These are phyloP conservation scores for Palythoa grandiflora DNA, from an alignment of 92 coral and sea anemone genomes.

Conservation along the genomic window DNA sequence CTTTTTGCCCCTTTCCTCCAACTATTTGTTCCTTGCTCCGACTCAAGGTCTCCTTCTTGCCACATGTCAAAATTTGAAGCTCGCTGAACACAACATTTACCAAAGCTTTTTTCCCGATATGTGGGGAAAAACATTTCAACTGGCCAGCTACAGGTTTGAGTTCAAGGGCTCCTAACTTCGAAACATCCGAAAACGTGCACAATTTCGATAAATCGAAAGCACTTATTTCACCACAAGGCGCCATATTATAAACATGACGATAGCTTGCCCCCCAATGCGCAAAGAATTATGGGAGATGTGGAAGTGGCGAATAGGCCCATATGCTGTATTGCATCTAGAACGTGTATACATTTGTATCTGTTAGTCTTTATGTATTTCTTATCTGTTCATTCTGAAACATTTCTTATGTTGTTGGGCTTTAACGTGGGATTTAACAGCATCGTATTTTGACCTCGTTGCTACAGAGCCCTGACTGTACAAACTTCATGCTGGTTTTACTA, in stretches of 20 bases:
- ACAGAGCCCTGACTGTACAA: slow-evolving; percentile 17
- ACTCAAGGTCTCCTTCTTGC: neutral
- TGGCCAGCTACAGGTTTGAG: neutral
- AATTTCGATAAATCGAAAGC: too few species aligned
- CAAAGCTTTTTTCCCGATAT: neutral
- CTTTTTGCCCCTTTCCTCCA: neutral
- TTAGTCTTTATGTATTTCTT: neutral
- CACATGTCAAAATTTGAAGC: neutral
- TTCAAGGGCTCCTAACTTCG: too few species aligned
- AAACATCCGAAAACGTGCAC: too few species aligned
- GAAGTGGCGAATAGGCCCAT: neutral
- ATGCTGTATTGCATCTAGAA: slow-evolving; percentile 14
- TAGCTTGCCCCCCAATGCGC: too few species aligned
- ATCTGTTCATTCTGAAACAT: neutral
- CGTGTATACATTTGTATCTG: slow-evolving; percentile 10
- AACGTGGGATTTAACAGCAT: neutral
- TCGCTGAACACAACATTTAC: neutral
- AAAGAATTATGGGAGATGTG: too few species aligned
- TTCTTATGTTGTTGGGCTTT: neutral
- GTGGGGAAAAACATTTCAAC: neutral
- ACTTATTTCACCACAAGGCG: too few species aligned
- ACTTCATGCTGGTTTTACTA: neutral
- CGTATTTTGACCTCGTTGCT: slow-evolving; percentile 9
- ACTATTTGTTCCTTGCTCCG: neutral
- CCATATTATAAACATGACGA: too few species aligned